Conservation (phyloP, 2,113 vertebrate genomes). For the Brachyistius frenatus region DNA sequence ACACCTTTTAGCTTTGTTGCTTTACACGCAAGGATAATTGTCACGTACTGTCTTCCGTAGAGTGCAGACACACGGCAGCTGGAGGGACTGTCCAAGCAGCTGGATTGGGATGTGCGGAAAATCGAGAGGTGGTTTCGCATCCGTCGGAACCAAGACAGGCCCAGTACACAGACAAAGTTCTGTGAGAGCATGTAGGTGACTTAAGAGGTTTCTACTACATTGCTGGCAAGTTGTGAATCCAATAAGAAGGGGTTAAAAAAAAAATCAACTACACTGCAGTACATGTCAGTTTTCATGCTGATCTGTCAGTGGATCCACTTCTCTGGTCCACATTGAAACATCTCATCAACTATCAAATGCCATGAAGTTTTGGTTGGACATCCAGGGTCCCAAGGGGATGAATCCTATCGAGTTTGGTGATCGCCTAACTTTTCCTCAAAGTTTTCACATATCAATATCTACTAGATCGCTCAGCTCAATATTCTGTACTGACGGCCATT, state of each 20-base stretch:
- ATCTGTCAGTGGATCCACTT: not conserved
- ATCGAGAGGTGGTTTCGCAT: constrained; percentile 96
- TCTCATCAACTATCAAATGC: not conserved
- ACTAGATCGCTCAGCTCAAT: too few species aligned
- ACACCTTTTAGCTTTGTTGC: constrained; percentile 22
- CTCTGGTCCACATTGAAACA: not conserved
- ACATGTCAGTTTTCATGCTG: not conserved
- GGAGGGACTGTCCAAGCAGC: constrained; percentile 93
- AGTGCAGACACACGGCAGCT: constrained; percentile 90
- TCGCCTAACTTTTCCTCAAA: too few species aligned
- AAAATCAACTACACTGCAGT: not conserved
- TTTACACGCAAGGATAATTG: constrained; percentile 1
- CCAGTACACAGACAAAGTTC: constrained; percentile 90
- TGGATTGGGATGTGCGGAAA: constrained; percentile 95
- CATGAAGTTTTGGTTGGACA: not conserved
- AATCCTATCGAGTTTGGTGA: too few species aligned
- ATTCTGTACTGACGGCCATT: not conserved
- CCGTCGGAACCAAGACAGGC: constrained; percentile 93
- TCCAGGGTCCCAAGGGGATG: not conserved
- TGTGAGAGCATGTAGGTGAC: constrained; percentile 95
- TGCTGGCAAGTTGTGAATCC: not conserved
- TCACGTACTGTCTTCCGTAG: constrained; percentile 71
- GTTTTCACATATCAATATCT: too few species aligned
- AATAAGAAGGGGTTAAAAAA: not conserved
- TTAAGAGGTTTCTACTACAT: constrained; percentile 62